These are phyloP conservation scores for Umimayanthus kanabou DNA, from an alignment of 92 coral and sea anemone species.

Conservation along the genomic window DNA sequence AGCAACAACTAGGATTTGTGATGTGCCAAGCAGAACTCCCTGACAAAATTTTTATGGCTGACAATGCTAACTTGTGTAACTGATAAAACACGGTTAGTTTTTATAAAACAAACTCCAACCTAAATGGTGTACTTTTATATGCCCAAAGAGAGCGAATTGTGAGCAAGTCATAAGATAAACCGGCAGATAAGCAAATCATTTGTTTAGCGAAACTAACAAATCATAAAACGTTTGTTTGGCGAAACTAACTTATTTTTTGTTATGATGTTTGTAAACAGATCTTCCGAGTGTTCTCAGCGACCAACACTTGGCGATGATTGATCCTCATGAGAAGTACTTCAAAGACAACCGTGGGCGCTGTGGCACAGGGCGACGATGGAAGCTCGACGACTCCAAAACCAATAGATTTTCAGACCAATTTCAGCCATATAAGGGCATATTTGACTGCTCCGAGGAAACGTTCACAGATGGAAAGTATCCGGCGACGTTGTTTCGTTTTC, in stretches of 20 bases:
- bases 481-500: slow-evolving; percentile 84
- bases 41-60: too few species aligned
- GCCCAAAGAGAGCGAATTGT: neutral
- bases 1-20: too few species aligned
- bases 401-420: slow-evolving; percentile 66
- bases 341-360: slow-evolving; percentile 47
- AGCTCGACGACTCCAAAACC: slow-evolving; percentile 28
- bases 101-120: too few species aligned
- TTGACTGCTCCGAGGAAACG: slow-evolving; percentile 52
- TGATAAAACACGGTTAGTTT: too few species aligned
- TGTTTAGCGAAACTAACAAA: neutral
- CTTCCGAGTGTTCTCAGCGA: slow-evolving; percentile 87
- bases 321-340: slow-evolving; percentile 90
- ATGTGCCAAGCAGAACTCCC: too few species aligned
- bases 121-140: too few species aligned
- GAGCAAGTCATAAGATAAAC: neutral
- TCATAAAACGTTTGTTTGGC: neutral
- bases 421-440: slow-evolving; percentile 68
- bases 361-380: slow-evolving; percentile 61
- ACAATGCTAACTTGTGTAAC: too few species aligned
- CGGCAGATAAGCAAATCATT: too few species aligned
- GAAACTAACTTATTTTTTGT: neutral
- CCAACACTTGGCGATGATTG: slow-evolving; percentile 70
- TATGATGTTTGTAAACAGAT: slow-evolving; percentile 44
- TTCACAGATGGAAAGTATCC: slow-evolving; percentile 51